phyloP scores from a whole-genome alignment of 2,888 invertebrate genomes.

The Sympetrum striolatum region DNA sequence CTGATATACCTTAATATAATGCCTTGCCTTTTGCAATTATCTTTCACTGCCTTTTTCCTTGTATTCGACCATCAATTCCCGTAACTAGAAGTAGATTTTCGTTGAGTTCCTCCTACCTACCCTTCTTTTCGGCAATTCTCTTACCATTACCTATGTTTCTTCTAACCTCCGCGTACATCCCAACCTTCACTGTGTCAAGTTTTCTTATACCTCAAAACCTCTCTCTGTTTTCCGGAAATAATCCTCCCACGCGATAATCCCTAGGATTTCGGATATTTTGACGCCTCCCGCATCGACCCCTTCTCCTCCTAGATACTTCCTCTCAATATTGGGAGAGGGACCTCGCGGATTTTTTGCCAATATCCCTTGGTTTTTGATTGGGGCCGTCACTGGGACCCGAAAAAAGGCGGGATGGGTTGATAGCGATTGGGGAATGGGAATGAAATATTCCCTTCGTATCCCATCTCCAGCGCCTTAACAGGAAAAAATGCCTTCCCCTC shows the following conservation, averaged over 20 bases:
- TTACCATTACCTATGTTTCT: too few relatives aligned
- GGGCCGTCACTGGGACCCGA: background rate
- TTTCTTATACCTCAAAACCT: too few relatives aligned
- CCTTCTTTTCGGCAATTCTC: too few relatives aligned
- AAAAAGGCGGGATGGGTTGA: slow-evolving; percentile 45
- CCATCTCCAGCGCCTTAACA: background rate
- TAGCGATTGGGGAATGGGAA: background rate
- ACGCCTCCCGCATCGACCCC: background rate
- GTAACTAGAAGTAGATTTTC: too few relatives aligned
- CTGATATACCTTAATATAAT: too few relatives aligned
- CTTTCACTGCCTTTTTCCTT: too few relatives aligned
- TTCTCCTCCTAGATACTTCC: background rate
- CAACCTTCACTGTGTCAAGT: too few relatives aligned
- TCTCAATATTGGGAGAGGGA: background rate
- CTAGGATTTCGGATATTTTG: background rate
- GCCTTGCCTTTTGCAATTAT: too few relatives aligned
- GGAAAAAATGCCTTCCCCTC: background rate
- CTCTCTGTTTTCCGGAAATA: background rate
- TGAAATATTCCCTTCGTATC: background rate
- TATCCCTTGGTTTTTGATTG: background rate
- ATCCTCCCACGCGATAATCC: background rate
- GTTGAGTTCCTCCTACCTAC: too few relatives aligned
- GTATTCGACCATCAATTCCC: too few relatives aligned
- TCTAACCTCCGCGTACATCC: too few relatives aligned
- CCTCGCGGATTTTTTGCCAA: background rate